Conservation (phyloP, 2,888 invertebrate species). For the Apotomis capreana region DNA sequence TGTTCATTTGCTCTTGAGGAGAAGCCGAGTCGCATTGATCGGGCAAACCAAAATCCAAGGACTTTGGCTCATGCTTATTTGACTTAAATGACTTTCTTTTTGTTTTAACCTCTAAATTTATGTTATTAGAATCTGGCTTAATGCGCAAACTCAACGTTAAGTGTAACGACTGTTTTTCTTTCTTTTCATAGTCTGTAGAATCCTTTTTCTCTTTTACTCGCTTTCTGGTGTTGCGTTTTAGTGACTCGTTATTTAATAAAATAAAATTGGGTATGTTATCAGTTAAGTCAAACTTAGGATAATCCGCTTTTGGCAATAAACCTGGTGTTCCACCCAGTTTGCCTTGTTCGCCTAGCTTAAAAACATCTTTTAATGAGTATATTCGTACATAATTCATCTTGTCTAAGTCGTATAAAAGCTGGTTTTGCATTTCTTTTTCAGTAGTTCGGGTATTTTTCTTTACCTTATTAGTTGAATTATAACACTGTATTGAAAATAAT, state of each 20-base stretch:
- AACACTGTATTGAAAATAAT: background rate
- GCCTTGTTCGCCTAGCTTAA: background rate
- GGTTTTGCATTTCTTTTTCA: background rate
- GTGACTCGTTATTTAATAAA: background rate
- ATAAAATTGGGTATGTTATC: background rate
- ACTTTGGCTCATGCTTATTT: background rate
- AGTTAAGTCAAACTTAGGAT: background rate
- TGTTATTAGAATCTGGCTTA: background rate
- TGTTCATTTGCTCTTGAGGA: background rate
- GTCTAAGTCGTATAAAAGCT: background rate
- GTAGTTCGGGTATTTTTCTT: background rate
- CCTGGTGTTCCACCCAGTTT: background rate
- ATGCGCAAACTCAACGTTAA: constrained; percentile 15
- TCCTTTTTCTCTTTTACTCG: background rate
- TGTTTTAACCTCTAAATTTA: constrained; percentile 16
- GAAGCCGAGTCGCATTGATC: background rate
- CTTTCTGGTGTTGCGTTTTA: background rate
- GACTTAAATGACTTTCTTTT: background rate
- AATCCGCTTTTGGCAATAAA: background rate
- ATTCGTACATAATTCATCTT: background rate
- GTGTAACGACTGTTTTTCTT: constrained; percentile 2
- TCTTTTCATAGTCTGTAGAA: background rate
- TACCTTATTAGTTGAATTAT: background rate
- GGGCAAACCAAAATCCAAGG: background rate
- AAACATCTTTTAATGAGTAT: constrained; percentile 5